Percentiles rank a stretch among this genome's conserved stretches.
These are phyloP conservation scores for Ptyas mucosa DNA, from an alignment of 2,113 vertebrate species.

Conservation along the genomic window DNA sequence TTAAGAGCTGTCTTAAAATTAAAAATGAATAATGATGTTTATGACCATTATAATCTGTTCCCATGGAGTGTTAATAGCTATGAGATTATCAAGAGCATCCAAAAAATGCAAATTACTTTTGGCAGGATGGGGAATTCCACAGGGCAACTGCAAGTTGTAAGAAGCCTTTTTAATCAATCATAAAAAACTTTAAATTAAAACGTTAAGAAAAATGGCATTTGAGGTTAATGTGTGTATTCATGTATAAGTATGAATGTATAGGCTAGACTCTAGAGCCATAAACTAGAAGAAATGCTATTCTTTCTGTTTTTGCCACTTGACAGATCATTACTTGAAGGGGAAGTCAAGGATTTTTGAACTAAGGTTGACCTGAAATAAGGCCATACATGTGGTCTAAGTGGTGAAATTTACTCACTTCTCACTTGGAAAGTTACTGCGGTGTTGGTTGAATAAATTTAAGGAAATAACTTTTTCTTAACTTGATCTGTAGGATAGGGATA, in stretches of 20 bases:
- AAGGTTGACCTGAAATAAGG: background rate
- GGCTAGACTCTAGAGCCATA: background rate
- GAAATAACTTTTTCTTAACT: background rate
- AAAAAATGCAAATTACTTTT: slow-evolving; percentile 21
- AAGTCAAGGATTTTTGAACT: background rate
- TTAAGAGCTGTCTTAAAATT: background rate
- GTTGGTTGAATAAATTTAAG: accelerated
- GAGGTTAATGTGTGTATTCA: background rate
- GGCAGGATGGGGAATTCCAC: slow-evolving; percentile 20
- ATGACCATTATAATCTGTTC: slow-evolving; percentile 25
- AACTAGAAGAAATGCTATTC: background rate
- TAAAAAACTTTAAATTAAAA: background rate
- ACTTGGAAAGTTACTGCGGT: background rate
- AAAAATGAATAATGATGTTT: slow-evolving; percentile 42
- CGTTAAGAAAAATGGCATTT: background rate
- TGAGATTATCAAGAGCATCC: slow-evolving; percentile 35
- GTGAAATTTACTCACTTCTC: background rate
- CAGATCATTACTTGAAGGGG: background rate
- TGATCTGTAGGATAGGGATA: background rate
- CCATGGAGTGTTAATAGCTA: slow-evolving; percentile 31
- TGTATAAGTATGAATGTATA: background rate
- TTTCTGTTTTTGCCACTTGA: background rate
- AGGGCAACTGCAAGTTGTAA: accelerated
- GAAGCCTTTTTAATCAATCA: slow-evolving; percentile 8
- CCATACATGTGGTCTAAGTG: background rate